Percentiles rank a stretch among this genome's conserved stretches.
Evolutionary conservation across 2,113 vertebrate species (phyloP).

Genomic region (Trogon melanurus): DNA sequence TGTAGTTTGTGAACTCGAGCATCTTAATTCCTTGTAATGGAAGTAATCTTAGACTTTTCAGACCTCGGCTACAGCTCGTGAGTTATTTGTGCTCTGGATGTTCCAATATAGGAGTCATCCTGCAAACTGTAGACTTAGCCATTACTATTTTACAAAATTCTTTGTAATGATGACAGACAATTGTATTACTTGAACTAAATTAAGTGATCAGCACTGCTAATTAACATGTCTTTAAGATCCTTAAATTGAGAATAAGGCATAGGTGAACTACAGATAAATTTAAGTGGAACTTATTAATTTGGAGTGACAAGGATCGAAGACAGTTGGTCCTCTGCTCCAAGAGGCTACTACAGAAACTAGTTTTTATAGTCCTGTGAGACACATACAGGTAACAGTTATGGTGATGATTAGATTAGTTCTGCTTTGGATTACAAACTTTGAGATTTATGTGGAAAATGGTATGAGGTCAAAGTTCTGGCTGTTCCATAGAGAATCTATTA

Average conservation of each 20-base stretch:
- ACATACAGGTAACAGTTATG: background rate
- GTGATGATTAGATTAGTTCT: background rate
- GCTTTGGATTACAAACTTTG: background rate
- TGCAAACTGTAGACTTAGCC: background rate
- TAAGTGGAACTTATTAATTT: background rate
- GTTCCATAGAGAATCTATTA: conserved; percentile 31
- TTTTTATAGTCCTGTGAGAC: background rate
- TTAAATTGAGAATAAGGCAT: background rate
- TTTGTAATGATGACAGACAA: background rate
- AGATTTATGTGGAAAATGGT: background rate
- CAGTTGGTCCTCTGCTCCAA: background rate
- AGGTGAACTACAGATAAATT: background rate
- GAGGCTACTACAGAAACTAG: background rate
- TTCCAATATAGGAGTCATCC: background rate
- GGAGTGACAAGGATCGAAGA: background rate
- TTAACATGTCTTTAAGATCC: background rate
- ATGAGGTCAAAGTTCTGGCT: background rate
- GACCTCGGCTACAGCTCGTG: background rate
- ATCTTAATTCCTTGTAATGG: background rate
- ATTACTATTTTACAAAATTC: background rate
- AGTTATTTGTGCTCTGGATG: background rate
- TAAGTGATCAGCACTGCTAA: background rate
- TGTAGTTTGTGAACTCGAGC: background rate
- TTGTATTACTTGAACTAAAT: background rate
- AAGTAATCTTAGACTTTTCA: background rate